Conservation (phyloP, 2,113 vertebrate genomes). For the Scatophagus argus region DNA sequence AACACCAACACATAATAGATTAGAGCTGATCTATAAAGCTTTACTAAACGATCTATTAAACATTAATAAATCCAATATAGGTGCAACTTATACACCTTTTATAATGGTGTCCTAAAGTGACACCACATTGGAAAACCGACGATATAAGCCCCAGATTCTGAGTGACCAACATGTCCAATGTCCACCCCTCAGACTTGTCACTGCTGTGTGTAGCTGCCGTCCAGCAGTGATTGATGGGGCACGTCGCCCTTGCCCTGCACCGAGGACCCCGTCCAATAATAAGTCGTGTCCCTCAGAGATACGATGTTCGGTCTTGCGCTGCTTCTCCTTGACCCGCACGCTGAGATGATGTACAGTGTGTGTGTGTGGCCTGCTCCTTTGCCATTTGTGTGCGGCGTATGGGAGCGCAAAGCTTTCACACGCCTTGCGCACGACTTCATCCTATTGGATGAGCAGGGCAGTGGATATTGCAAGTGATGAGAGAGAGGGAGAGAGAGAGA, state of each 20-base stretch:
- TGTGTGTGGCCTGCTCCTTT: constrained; percentile 14
- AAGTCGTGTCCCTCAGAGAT: constrained; percentile 29
- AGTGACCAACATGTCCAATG: background rate
- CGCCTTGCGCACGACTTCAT: constrained; percentile 60
- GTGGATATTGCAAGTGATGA: constrained; percentile 42
- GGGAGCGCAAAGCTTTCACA: constrained; percentile 36
- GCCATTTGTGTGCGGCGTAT: constrained; percentile 43
- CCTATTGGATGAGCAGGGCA: constrained; percentile 70
- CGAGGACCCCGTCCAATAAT: constrained; percentile 31
- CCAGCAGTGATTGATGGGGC: constrained; percentile 49
- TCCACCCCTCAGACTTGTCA: background rate
- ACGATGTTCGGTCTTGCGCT: constrained; percentile 28
- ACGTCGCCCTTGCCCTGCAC: constrained; percentile 24
- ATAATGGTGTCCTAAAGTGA: background rate
- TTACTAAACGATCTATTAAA: background rate
- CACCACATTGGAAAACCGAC: background rate
- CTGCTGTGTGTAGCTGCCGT: constrained; percentile 14
- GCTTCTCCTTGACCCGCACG: constrained; percentile 40
- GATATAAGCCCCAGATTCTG: background rate
- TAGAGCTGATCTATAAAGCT: background rate
- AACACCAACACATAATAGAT: no score
- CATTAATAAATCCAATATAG: background rate
- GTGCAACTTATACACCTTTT: background rate
- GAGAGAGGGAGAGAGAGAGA: constrained; percentile 37
- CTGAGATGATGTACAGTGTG: constrained; percentile 23